Evolutionary conservation across 2,113 vertebrate species (phyloP).

Genomic region (Beaufortia kweichowensis): DNA sequence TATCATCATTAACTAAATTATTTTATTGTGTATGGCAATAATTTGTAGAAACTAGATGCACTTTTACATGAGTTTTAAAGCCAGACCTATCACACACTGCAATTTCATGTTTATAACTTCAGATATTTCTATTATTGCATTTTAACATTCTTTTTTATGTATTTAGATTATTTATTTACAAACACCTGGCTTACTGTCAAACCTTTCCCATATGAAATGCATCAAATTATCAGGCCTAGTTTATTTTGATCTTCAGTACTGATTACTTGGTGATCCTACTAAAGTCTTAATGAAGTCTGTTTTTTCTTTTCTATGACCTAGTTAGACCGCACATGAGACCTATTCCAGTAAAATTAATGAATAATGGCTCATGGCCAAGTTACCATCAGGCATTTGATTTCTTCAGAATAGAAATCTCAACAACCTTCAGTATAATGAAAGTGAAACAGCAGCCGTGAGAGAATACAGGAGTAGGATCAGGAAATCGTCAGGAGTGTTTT

Average conservation of each 20-base stretch:
- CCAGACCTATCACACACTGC: too few relatives aligned
- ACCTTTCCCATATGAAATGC: slow-evolving; percentile 5
- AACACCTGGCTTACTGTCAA: slow-evolving; percentile 2
- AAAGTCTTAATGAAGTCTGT: slow-evolving; percentile 22
- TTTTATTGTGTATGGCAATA: too few relatives aligned
- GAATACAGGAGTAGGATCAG: background rate
- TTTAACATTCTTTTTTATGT: background rate
- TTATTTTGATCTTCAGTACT: slow-evolving; percentile 16
- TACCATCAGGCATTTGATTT: slow-evolving; percentile 12
- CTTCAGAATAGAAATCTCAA: background rate
- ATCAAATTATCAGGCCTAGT: slow-evolving; percentile 14
- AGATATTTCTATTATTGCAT: background rate
- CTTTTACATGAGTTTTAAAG: too few relatives aligned
- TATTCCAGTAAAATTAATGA: slow-evolving; percentile 17
- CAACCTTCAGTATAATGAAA: too few relatives aligned
- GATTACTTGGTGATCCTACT: slow-evolving; percentile 22
- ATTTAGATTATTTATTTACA: too few relatives aligned
- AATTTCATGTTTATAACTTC: too few relatives aligned
- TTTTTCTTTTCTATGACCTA: background rate
- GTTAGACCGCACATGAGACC: background rate
- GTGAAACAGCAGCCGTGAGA: background rate
- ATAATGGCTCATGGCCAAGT: slow-evolving; percentile 7
- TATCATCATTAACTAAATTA: too few relatives aligned
- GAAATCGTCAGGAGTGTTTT: background rate
- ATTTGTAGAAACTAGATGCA: too few relatives aligned